Percentiles rank a stretch among this genome's conserved stretches.
Evolutionary conservation across 2,888 invertebrate species (phyloP).

Genomic region (Ectemnius lituratus): DNA sequence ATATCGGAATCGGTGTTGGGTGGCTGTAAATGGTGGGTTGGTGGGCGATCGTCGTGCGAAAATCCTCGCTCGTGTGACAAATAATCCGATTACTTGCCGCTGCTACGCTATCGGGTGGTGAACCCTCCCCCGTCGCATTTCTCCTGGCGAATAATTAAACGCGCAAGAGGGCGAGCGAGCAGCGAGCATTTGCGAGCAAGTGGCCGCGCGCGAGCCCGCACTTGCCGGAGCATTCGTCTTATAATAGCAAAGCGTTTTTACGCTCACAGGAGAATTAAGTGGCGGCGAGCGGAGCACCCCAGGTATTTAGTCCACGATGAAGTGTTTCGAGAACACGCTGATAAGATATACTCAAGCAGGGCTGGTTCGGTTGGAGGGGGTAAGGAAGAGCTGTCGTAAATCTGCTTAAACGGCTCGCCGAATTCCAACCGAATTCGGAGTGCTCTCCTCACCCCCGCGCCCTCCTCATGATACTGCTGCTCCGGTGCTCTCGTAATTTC

Average conservation of each 20-base stretch:
- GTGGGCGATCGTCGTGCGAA: too few relatives aligned
- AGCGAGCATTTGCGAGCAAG: background rate
- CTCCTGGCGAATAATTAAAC: background rate
- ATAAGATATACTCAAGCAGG: conserved; percentile 22
- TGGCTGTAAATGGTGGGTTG: too few relatives aligned
- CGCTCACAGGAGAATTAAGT: conserved; percentile 52
- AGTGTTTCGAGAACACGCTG: conserved; percentile 19
- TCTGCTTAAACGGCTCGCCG: conserved; percentile 39
- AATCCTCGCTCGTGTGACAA: too few relatives aligned
- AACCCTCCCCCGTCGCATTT: background rate
- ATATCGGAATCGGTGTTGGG: too few relatives aligned
- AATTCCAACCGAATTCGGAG: conserved; percentile 38
- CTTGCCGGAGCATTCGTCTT: conserved; percentile 28
- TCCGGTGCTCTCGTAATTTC: conserved; percentile 40
- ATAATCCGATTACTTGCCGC: too few relatives aligned
- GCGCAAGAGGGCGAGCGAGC: background rate
- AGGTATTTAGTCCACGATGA: conserved; percentile 20
- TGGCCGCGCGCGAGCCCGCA: background rate
- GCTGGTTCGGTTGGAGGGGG: background rate
- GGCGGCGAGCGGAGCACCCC: conserved; percentile 15
- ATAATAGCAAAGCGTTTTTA: conserved; percentile 53
- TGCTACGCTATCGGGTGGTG: too few relatives aligned
- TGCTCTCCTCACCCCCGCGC: conserved; percentile 14
- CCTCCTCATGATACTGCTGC: too few relatives aligned
- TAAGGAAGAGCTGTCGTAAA: conserved; percentile 7